A percentile compares a stretch with the other conserved stretches of the same genome.
phyloP scores from a whole-genome alignment of 2,113 vertebrate genomes.

The Etheostoma spectabile region DNA sequence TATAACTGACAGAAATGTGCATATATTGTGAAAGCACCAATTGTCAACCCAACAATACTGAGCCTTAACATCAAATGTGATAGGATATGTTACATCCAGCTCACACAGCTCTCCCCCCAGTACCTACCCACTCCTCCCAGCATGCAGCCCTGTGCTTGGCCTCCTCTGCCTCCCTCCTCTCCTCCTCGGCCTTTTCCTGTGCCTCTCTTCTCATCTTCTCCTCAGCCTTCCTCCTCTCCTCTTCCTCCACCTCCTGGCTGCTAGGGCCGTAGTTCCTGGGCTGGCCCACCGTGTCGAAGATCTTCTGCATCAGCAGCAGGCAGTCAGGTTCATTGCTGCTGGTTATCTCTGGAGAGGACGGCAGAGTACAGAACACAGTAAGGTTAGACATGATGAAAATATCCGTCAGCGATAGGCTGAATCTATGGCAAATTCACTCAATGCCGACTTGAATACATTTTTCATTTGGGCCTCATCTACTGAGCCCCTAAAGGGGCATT shows the following conservation, averaged over 20 bases:
- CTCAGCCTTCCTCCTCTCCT: slow-evolving; percentile 81
- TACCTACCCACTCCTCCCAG: slow-evolving; percentile 92
- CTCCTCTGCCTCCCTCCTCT: slow-evolving; percentile 84
- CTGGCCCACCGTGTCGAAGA: slow-evolving; percentile 85
- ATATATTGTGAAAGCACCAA: too few species aligned
- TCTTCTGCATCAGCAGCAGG: slow-evolving; percentile 81
- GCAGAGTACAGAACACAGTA: not conserved
- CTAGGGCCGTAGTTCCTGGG: slow-evolving; percentile 88
- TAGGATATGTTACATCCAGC: not conserved
- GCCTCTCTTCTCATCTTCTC: slow-evolving; percentile 80
- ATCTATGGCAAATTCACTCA: not conserved
- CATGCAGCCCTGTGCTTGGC: slow-evolving; percentile 77
- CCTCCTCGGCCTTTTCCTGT: slow-evolving; percentile 70
- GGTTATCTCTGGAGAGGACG: slow-evolving; percentile 83
- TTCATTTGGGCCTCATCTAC: not conserved
- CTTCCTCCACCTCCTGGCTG: slow-evolving; percentile 82
- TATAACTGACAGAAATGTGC: too few species aligned
- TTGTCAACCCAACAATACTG: too few species aligned
- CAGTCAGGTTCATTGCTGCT: slow-evolving; percentile 83
- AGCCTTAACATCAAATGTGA: not conserved
- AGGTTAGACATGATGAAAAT: not conserved
- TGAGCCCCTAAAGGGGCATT: too few species aligned
- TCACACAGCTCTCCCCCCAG: not conserved
- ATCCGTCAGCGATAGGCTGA: not conserved
- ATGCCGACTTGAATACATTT: not conserved